phyloP scores from a whole-genome alignment of 1,140 invertebrate species.

The Bombus waltoni region DNA sequence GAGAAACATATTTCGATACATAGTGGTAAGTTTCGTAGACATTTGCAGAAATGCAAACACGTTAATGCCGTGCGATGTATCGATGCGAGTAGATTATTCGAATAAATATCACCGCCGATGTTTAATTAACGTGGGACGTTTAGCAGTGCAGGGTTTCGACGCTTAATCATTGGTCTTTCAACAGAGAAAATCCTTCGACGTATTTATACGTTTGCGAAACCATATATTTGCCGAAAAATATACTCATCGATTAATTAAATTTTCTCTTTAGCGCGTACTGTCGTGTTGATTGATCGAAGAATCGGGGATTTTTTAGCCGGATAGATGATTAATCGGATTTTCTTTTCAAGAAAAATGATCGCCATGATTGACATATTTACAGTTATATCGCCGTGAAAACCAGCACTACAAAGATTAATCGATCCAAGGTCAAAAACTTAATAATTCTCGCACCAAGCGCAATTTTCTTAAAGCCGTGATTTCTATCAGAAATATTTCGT shows the following conservation, averaged over 20 bases:
- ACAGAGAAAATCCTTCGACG: background rate
- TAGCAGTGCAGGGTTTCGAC: background rate
- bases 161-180: background rate
- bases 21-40: background rate
- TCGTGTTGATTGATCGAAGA: conserved; percentile 1
- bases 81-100: background rate
- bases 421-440: background rate
- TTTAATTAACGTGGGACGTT: background rate
- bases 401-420: background rate
- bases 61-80: background rate
- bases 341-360: background rate
- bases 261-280: background rate
- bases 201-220: background rate
- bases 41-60: conserved; percentile 14
- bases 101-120: background rate
- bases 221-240: background rate
- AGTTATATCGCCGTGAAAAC: background rate
- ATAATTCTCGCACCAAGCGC: background rate
- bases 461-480: background rate
- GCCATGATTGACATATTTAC: conserved; percentile 7
- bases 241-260: background rate
- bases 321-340: background rate
- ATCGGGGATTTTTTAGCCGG: background rate
- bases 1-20: background rate
- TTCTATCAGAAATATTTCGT: background rate